A percentile compares a stretch with the other conserved stretches of the same genome.
phyloP scores from a whole-genome alignment of 2,113 vertebrate genomes.

The Hemiprocne comata region DNA sequence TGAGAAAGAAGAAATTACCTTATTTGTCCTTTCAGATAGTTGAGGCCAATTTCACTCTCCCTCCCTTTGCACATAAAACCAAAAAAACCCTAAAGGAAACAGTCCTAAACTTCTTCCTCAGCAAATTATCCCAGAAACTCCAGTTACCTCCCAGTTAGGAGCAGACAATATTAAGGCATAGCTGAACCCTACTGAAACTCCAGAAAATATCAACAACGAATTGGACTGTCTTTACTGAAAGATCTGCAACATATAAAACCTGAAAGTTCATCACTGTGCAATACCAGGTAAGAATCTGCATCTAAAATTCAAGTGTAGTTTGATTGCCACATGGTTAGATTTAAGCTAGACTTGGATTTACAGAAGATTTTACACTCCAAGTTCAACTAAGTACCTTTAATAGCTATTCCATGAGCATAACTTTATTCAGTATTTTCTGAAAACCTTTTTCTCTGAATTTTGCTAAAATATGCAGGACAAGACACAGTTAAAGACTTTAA shows the following conservation, averaged over 20 bases:
- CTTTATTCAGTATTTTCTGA: not conserved
- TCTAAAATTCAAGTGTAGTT: not conserved
- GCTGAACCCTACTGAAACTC: not conserved
- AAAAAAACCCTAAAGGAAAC: not conserved
- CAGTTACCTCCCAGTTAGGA: not conserved
- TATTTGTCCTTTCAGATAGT: not conserved
- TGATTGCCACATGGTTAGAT: not conserved
- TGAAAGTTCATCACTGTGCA: not conserved
- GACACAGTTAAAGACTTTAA: not conserved
- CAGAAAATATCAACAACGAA: not conserved
- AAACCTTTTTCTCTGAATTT: not conserved
- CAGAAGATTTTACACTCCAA: not conserved
- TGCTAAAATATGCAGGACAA: not conserved
- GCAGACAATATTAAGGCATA: not conserved
- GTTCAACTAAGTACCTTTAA: not conserved
- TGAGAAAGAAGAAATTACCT: not conserved
- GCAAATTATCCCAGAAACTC: not conserved
- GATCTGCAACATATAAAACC: not conserved
- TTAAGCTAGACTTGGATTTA: not conserved
- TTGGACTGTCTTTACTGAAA: not conserved
- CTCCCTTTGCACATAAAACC: not conserved
- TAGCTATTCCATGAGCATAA: not conserved
- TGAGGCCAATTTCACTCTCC: not conserved
- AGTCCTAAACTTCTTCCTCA: not conserved
- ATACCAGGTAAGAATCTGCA: not conserved